A percentile compares a stretch with the other conserved stretches of the same genome.
These are phyloP conservation scores for Pterobdella sp. DNA, from an alignment of 2,888 invertebrate genomes.

Conservation along the genomic window DNA sequence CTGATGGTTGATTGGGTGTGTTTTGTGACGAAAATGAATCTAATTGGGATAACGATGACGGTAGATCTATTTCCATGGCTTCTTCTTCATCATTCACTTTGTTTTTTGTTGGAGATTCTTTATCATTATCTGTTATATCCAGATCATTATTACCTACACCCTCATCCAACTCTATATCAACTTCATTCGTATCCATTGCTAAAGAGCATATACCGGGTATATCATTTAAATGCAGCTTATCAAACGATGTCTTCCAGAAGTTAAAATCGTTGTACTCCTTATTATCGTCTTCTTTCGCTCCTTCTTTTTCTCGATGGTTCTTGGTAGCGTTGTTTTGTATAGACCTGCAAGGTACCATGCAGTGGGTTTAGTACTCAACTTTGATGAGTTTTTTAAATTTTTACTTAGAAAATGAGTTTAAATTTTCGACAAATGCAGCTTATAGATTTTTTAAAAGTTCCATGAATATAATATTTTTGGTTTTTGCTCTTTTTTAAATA, in stretches of 20 bases:
- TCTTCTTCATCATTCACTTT: background rate
- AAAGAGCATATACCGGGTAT: background rate
- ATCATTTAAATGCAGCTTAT: background rate
- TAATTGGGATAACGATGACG: background rate
- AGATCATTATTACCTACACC: background rate
- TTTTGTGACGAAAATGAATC: background rate
- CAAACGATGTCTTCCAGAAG: slow-evolving; percentile 21
- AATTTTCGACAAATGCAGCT: background rate
- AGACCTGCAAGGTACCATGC: too few relatives aligned
- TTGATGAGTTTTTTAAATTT: background rate
- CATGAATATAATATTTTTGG: too few relatives aligned
- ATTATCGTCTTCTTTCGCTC: slow-evolving; percentile 26
- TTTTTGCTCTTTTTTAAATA: too few relatives aligned
- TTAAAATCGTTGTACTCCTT: slow-evolving; percentile 12
- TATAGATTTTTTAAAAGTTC: too few relatives aligned
- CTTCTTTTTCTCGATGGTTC: background rate
- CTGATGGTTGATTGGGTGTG: background rate
- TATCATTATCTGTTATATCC: background rate
- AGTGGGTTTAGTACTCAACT: too few relatives aligned
- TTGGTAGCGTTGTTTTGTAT: too few relatives aligned
- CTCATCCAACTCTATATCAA: background rate
- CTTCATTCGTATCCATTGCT: background rate
- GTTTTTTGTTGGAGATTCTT: background rate
- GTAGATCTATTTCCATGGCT: background rate
- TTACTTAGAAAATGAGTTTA: background rate